Conservation (phyloP, 2,113 vertebrate species). For the Ploceus nigricollis region DNA sequence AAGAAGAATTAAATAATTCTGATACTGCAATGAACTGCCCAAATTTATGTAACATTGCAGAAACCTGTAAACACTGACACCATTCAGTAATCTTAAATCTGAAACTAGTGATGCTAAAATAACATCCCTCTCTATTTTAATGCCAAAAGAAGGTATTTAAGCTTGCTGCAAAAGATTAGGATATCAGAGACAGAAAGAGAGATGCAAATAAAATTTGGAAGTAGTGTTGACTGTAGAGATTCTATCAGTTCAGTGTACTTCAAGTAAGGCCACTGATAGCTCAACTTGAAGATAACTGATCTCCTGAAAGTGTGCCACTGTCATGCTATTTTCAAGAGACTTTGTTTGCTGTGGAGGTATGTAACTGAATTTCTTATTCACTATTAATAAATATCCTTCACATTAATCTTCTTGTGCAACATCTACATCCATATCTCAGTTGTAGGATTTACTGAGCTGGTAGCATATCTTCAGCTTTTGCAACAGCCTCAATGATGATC, state of each 20-base stretch:
- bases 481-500: conserved; percentile 59
- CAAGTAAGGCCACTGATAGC: neutral
- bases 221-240: neutral
- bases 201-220: neutral
- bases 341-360: neutral
- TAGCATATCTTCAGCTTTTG: conserved; percentile 61
- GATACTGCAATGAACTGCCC: neutral
- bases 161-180: neutral
- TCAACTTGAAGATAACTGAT: neutral
- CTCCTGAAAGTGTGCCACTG: neutral
- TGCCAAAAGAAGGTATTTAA: neutral
- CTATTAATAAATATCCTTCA: neutral
- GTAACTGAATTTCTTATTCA: neutral
- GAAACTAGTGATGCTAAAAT: neutral
- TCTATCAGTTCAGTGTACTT: neutral
- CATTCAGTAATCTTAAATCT: neutral
- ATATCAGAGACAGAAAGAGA: neutral
- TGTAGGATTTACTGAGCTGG: neutral
- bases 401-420: neutral
- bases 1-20: neutral
- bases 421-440: neutral
- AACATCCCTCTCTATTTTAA: neutral
- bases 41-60: neutral
- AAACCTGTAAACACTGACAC: neutral
- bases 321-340: neutral